Percentiles rank a stretch among this genome's conserved stretches.
These are phyloP conservation scores for Eublepharis macularius DNA, from an alignment of 2,113 vertebrate species.

Conservation along the genomic window DNA sequence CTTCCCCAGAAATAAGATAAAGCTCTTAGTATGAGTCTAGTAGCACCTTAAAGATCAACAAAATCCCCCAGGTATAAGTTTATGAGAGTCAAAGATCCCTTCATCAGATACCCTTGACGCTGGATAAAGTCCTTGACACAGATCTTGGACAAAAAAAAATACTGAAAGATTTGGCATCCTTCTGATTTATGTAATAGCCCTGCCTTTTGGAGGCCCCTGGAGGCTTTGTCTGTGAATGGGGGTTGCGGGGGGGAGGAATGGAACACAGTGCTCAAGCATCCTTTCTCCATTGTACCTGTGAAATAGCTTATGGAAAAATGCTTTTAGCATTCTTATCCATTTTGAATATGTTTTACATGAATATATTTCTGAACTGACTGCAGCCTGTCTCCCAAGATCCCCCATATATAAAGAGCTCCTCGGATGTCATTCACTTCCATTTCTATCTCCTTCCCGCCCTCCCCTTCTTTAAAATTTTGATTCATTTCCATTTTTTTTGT, in stretches of 20 bases:
- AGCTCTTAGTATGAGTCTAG: neutral
- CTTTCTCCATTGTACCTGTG: neutral
- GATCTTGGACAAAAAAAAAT: too few species aligned
- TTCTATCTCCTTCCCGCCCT: neutral
- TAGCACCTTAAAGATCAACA: too few species aligned
- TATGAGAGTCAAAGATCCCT: too few species aligned
- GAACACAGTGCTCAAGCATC: neutral
- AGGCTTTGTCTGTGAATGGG: neutral
- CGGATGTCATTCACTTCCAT: accelerated
- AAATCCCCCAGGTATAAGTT: too few species aligned
- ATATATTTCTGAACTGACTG: neutral
- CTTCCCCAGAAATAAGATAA: neutral
- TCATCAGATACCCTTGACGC: too few species aligned
- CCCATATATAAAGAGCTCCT: neutral
- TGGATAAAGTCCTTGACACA: neutral
- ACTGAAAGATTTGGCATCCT: neutral
- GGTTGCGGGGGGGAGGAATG: neutral
- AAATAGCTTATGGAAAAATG: neutral
- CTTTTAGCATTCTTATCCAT: neutral
- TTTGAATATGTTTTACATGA: neutral
- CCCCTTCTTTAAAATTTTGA: neutral
- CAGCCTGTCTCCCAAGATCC: neutral
- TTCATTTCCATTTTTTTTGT: neutral
- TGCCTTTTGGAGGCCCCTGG: neutral
- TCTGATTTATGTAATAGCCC: neutral